These are phyloP conservation scores for Danaus melanippus DNA, from an alignment of 1,140 invertebrate species.

Conservation along the genomic window DNA sequence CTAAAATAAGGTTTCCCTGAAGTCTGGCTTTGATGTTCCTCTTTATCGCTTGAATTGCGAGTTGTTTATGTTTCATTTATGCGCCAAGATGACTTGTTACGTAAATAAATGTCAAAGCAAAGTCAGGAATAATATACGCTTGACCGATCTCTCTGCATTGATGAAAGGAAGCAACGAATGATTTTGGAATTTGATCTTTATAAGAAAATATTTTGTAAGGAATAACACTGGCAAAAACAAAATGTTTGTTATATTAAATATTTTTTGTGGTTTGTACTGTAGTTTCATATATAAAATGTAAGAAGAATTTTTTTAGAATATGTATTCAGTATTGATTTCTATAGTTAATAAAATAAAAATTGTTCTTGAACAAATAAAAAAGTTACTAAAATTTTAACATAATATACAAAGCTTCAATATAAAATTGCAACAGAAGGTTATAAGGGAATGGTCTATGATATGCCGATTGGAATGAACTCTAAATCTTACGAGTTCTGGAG, in stretches of 20 bases:
- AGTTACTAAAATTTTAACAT: conserved; percentile 38
- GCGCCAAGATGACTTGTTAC: conserved; percentile 26
- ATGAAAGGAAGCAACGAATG: conserved; percentile 27
- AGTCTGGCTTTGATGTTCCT: conserved; percentile 47
- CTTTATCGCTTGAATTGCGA: conserved; percentile 38
- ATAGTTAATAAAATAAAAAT: no score
- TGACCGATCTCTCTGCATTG: conserved; percentile 44
- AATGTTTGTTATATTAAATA: no score
- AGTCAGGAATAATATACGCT: conserved; percentile 42
- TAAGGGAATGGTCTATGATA: conserved; percentile 44
- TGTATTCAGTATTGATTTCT: no score
- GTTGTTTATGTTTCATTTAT: conserved; percentile 45
- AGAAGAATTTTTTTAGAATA: no score
- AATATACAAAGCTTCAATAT: conserved; percentile 47
- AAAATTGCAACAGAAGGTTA: conserved; percentile 54
- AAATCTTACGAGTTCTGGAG: conserved; percentile 43
- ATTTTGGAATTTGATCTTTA: no score
- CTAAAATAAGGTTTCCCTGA: conserved; percentile 32
- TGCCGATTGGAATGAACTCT: conserved; percentile 46
- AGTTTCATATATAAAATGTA: no score
- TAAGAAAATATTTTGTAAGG: no score
- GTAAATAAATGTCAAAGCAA: conserved; percentile 44
- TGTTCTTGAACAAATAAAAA: not conserved
- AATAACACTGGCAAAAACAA: no score
- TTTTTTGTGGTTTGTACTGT: no score